A percentile compares a stretch with the other conserved stretches of the same genome.
Conservation (phyloP, 2,113 vertebrate species). For the Coracopsis vasa region DNA sequence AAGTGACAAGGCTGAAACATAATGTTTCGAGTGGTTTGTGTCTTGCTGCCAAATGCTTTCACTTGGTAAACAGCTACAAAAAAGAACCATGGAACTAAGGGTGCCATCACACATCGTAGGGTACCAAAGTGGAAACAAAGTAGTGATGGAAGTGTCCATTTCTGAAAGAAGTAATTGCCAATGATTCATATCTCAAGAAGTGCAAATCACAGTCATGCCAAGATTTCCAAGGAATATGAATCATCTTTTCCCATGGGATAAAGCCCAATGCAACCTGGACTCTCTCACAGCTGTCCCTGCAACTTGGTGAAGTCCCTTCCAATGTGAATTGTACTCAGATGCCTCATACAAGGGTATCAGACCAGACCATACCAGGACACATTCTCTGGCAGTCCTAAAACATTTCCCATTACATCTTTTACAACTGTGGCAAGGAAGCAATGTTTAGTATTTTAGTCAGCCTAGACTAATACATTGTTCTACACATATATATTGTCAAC, state of each 20-base stretch:
- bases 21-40: background rate
- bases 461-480: background rate
- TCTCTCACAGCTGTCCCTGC: background rate
- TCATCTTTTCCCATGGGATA: background rate
- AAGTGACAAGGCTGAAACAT: background rate
- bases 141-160: background rate
- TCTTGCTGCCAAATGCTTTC: background rate
- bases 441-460: background rate
- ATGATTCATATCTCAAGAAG: background rate
- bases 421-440: background rate
- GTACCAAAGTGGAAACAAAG: background rate
- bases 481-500: background rate
- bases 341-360: background rate
- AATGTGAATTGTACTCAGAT: background rate
- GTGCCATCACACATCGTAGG: background rate
- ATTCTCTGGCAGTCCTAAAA: background rate
- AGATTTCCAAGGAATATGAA: background rate
- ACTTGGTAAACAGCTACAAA: conserved; percentile 18
- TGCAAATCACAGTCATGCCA: background rate
- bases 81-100: background rate
- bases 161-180: background rate
- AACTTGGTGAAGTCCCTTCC: background rate
- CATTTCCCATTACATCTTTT: background rate
- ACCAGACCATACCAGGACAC: background rate
- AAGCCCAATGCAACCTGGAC: background rate